Base-by-base conservation (phyloP, 2,113 vertebrate genomes). In the Austrofundulus limnaeus region DNA sequence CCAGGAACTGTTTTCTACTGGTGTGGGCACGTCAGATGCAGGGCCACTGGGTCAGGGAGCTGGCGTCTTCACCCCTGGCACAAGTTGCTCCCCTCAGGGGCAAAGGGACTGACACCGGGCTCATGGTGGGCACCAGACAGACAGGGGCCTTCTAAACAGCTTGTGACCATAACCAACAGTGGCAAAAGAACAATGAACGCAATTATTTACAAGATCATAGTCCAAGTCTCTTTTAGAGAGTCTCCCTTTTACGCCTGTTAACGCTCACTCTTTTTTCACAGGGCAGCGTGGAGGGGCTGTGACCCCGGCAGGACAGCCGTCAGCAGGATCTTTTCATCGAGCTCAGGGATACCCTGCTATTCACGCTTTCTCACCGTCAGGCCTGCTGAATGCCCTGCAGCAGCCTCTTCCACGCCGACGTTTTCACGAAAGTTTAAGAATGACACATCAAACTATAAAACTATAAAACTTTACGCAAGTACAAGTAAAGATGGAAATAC, bases 91-190 rank as follows among this genome's bases (percentile, higher is more conserved):
- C 83, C 88, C 77, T 91, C 39, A 76, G 85, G 85, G 81, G 83
- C 75, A 76, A 70, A 80, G 77, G 82, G 82, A 82, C 81, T 82
- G 88, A 90, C 89, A 90, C 84, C 61, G 41, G 81, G 78, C 82
- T 80, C 88, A 77, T 88, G 85, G 86, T 82, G 87, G 82, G 92
- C 89, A 82, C 84, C 90, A 92, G 92, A 93, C 92, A 92, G 88
- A 91, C 88, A 90, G 92, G 90, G 89, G 92, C 90, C 90, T 87
- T 90, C 74, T 82, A 91, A 91, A 91, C 92, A 93, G 92, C 92
- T 92, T 92, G 92, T 90, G 81, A 90, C 89, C 90, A 90, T 82
- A 90, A 91, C 87, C 82, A 86, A 87, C 88, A 90, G 89, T 74
- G 88, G 78, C 87, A 67, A 61, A n/a, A 76, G 87, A 87, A 93